Conservation (phyloP, 2,888 invertebrate genomes). For the Andrena marginata region DNA sequence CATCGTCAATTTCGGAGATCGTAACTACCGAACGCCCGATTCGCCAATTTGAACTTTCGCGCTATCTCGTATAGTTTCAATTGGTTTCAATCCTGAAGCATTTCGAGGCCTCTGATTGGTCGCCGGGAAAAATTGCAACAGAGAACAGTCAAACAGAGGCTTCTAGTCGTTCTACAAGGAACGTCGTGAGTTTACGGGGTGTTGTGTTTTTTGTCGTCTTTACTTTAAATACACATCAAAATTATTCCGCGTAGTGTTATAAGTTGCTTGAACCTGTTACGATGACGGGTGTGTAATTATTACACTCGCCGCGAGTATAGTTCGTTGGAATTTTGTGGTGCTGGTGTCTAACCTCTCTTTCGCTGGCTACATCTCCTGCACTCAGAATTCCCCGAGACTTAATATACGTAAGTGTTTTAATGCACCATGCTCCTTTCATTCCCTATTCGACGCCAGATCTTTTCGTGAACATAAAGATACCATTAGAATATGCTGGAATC, state of each 20-base stretch:
- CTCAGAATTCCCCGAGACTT: background rate
- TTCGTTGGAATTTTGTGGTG: background rate
- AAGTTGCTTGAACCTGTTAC: background rate
- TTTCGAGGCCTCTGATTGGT: conserved; percentile 29
- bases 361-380: background rate
- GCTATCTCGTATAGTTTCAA: conserved; percentile 13
- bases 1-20: background rate
- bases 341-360: conserved; percentile 38
- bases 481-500: background rate
- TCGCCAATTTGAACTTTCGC: background rate
- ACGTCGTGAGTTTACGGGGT: conserved; percentile 6
- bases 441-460: background rate
- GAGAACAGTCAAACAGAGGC: conserved; percentile 14
- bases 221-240: conserved; percentile 16
- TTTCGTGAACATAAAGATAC: background rate
- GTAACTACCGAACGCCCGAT: background rate
- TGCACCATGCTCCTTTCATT: background rate
- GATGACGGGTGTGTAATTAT: background rate
- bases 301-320: background rate
- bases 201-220: conserved; percentile 1
- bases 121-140: background rate
- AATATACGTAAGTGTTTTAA: conserved; percentile 29
- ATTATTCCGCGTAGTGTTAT: background rate
- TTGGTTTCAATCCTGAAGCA: background rate
- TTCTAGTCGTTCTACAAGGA: conserved; percentile 11